These are phyloP conservation scores for Tachina grossa DNA, from an alignment of 2,888 invertebrate genomes.

Conservation along the genomic window DNA sequence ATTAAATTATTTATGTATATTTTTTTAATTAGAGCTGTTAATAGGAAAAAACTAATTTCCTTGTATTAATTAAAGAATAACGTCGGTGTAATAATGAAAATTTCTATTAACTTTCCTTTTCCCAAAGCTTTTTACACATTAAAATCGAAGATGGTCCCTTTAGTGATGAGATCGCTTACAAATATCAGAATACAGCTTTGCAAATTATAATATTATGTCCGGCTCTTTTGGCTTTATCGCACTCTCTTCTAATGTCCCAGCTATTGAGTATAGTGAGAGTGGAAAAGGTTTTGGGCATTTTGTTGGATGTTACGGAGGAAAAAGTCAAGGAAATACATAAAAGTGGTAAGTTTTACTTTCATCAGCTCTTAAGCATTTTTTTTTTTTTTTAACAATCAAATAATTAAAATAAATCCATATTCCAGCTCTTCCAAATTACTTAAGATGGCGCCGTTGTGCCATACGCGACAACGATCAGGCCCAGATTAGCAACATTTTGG, in stretches of 20 bases:
- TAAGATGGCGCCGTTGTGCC: slow-evolving; percentile 91
- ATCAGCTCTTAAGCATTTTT: not conserved
- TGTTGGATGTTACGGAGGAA: slow-evolving; percentile 90
- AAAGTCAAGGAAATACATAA: slow-evolving; percentile 88
- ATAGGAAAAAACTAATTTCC: too few relatives aligned
- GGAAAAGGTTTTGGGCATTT: slow-evolving; percentile 90
- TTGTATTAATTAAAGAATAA: not conserved
- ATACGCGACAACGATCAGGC: slow-evolving; percentile 92
- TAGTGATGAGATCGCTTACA: slow-evolving; percentile 83
- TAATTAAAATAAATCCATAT: not conserved
- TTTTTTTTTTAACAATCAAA: not conserved
- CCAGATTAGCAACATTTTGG: slow-evolving; percentile 92
- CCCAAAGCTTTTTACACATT: slow-evolving; percentile 88
- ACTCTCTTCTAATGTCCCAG: slow-evolving; percentile 81
- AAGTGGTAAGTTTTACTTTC: slow-evolving; percentile 84
- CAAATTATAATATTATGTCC: slow-evolving; percentile 93
- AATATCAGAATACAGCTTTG: slow-evolving; percentile 86
- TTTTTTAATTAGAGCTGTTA: too few relatives aligned
- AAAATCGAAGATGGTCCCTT: slow-evolving; percentile 88
- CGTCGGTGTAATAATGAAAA: not conserved
- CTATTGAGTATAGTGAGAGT: slow-evolving; percentile 82
- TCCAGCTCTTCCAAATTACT: slow-evolving; percentile 87
- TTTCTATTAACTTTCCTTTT: not conserved
- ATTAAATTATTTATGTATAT: not conserved
- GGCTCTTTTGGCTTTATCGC: slow-evolving; percentile 85